These are phyloP conservation scores for Acanthaster planci DNA, from an alignment of 35 echinoderm and acorn worm species.

Conservation along the genomic window DNA sequence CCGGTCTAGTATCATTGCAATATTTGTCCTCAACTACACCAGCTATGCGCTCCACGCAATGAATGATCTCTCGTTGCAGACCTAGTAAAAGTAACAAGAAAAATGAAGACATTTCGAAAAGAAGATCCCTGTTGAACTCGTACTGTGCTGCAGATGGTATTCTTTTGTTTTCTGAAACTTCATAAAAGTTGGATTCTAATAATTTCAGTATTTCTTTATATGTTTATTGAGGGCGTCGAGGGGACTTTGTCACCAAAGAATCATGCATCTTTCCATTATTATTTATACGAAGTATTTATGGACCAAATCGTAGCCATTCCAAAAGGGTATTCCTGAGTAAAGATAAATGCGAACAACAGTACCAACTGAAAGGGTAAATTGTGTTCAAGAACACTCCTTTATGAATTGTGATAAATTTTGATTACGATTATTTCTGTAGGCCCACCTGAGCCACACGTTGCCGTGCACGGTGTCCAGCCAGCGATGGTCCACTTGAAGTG, in stretches of 20 bases:
- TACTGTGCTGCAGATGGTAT: background rate
- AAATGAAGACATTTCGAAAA: no score
- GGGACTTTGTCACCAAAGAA: no score
- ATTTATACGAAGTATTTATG: no score
- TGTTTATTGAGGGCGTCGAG: no score
- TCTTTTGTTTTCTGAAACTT: background rate
- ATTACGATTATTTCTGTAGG: no score
- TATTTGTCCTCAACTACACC: slow-evolving; percentile 90
- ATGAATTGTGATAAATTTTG: no score
- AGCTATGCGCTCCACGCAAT: slow-evolving; percentile 58
- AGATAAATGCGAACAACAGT: no score
- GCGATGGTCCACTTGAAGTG: slow-evolving; percentile 54
- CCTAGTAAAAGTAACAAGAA: background rate
- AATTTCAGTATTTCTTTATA: background rate
- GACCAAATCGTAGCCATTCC: no score
- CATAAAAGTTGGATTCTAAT: background rate
- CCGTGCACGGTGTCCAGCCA: slow-evolving; percentile 83
- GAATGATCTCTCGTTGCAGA: slow-evolving; percentile 9
- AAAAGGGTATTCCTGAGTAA: no score
- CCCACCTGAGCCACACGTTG: slow-evolving; percentile 87
- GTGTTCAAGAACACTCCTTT: no score
- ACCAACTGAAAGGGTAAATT: no score
- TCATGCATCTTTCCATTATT: no score
- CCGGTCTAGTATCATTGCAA: slow-evolving; percentile 83
- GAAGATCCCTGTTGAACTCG: background rate